Evolutionary conservation across 2,797 vertebrate genomes (phyloP), one percentile per base, ranked within the genome.

Genomic region (Phyllotis vaccarum): DNA sequence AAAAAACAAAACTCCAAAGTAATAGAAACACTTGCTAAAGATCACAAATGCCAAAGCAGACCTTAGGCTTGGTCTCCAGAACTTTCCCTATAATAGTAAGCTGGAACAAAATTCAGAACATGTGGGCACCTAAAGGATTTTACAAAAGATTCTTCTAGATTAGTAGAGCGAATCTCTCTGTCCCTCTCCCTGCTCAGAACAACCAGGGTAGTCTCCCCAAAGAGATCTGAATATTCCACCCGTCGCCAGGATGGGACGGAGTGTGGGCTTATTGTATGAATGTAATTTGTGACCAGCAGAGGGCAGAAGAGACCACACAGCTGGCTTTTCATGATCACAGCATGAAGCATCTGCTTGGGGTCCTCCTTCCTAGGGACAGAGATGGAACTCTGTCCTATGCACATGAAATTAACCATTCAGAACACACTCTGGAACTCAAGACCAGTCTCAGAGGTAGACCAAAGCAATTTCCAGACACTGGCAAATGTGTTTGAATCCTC

Each of bases 251-350:
- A 13, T 72, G 37, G 37, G 34, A 12, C 17, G 34, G 31, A 3
- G 31, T 7, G 14, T 62, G 60, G 2, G 22, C 6, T 0, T 29
- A 40, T 6, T 19, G 43, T 37, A 34, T 74, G 24, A 27, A 5
- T 56, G 75, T 17, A 43, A 5, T 27, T 13, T 1, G 0, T 2
- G 29, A 31, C 78, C 95, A 90, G 66, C 90, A 96, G 95, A 88
- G 95, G 88, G 88, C n/a, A 92, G 86, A 49, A 91, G 81, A 86
- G 6, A 70, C 92, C 74, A 60, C 0, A 16, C 8, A 4, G 22
- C 2, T 0, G 4, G 34, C 54, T 86, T 82, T 31, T 58, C 74
- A 17, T 24, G 3, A 0, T 0, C 0, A 4, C 3, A 13, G 3
- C 0, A 3, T 34, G n/a, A 46, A 40, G 2, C 24, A 9, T 56